These are phyloP conservation scores for Aplysina aerophoba DNA, from an alignment of 37 sponge, comb jelly and placozoan genomes.

Conservation along the genomic window DNA sequence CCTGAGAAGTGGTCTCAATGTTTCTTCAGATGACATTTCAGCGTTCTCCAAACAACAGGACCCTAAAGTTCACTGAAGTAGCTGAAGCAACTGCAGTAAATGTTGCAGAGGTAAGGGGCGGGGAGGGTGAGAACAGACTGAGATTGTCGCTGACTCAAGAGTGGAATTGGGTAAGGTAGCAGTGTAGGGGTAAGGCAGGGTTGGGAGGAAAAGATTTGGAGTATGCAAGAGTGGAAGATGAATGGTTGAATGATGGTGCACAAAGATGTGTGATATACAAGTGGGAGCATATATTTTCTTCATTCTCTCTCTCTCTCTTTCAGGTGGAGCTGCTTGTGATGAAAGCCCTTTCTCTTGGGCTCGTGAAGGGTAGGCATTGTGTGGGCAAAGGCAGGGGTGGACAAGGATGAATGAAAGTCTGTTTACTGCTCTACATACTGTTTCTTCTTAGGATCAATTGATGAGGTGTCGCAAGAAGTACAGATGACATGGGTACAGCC, in stretches of 20 bases:
- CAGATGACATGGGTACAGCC: slow-evolving; percentile 95
- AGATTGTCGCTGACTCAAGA: too few species aligned
- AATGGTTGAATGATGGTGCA: too few species aligned
- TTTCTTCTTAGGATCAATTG: slow-evolving; percentile 56
- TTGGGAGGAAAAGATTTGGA: too few species aligned
- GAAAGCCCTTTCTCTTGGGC: slow-evolving; percentile 84
- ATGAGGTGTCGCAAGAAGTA: slow-evolving; percentile 76
- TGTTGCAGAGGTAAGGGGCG: slow-evolving; percentile 26
- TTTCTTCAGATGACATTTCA: slow-evolving; percentile 60
- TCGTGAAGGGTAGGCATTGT: slow-evolving; percentile 70
- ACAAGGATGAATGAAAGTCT: background rate
- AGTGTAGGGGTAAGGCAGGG: too few species aligned
- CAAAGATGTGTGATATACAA: too few species aligned
- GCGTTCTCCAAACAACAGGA: slow-evolving; percentile 63
- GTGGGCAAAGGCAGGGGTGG: background rate
- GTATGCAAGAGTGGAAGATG: too few species aligned
- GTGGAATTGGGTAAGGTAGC: too few species aligned
- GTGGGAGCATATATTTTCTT: background rate
- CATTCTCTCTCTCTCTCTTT: background rate
- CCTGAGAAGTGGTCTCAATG: too few species aligned
- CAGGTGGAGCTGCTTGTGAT: slow-evolving; percentile 90
- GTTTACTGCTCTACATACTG: too few species aligned
- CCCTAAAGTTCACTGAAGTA: slow-evolving; percentile 49
- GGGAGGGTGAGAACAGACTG: too few species aligned
- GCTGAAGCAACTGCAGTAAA: slow-evolving; percentile 47